Evolutionary conservation across 2,888 invertebrate species (phyloP), one percentile per base, ranked within the genome.

Genomic region (Nowickia ferox): DNA sequence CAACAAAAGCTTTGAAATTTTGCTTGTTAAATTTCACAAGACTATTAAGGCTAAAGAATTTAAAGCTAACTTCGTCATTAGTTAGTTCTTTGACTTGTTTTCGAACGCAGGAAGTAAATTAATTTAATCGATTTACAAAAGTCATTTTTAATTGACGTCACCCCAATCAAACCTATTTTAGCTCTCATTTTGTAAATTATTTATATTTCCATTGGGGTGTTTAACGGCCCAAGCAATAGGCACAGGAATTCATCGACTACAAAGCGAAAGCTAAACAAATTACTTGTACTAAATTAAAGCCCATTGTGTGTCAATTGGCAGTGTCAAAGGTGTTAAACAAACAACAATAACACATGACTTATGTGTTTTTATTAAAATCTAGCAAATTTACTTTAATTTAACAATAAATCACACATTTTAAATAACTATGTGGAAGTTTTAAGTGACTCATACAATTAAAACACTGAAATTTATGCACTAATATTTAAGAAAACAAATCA

Each of bases 291-390:
- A 30, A 81, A 53, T 61, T 74, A 22, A 65, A 6, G 8, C 10
- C 22, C 40, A 80, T 68, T 82, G 51, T 57, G 57, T 40, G 46
- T 69, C 63, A 85, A 85, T 78, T 82, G 85, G 9, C 57, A 63
- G 65, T 57, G 85, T 82, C 82, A 85, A 75, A 85, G 78, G 77
- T 77, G 74, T 74, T 40, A 76, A 72, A 30, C 59, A 76, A 80
- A 59, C 42, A 76, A 59, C 30, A 84, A 13, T 71, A 61, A 51
- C 13, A 61, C 38, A 74, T 51, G 59, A 68, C 53, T 74, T 68
- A 68, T 81, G n/a, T 9, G 9, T 38, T 69, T 81, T 59, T 69
- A 44, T 61, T 38, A 68, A 68, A 81, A 69, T 65, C 46, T 48
- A 38, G 19, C 40, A 55, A 72, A 71, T 71, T 71, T 61, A 61